Conservation (phyloP, 2,113 vertebrate genomes). For the Oryzias curvinotus region DNA sequence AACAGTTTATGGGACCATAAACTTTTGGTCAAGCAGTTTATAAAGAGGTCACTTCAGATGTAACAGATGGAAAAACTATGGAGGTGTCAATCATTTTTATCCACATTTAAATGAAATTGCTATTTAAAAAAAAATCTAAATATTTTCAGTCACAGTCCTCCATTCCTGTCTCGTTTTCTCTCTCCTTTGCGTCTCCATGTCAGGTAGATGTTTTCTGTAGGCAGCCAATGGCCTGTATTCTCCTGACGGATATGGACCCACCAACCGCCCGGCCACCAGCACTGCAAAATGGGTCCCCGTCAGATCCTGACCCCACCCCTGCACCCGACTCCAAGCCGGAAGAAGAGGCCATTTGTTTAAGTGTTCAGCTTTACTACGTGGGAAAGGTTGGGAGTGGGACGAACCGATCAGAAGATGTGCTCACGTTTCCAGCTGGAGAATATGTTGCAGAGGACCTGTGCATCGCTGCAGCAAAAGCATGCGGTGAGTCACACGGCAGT, state of each 20-base stretch:
- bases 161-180: background rate
- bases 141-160: background rate
- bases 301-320: conserved; percentile 54
- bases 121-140: no score
- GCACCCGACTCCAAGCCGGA: conserved; percentile 70
- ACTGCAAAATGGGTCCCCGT: conserved; percentile 26
- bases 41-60: background rate
- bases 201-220: conserved; percentile 61
- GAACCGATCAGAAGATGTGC: conserved; percentile 51
- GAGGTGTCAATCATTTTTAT: no score
- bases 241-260: conserved; percentile 83
- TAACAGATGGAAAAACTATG: no score
- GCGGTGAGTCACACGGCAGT: conserved; percentile 79
- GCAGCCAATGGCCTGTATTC: conserved; percentile 83
- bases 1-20: no score
- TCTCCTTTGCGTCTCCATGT: background rate
- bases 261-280: conserved; percentile 49
- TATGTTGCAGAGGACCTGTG: conserved; percentile 92
- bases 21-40: background rate
- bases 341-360: conserved; percentile 69
- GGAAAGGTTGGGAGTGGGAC: conserved; percentile 55
- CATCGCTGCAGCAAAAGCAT: conserved; percentile 86
- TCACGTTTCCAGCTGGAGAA: conserved; percentile 84
- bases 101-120: no score
- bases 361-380: conserved; percentile 84